Evolutionary conservation across 2,888 invertebrate genomes (phyloP), one percentile per base, ranked within the genome.

Genomic region (Thymelicus sylvestris): DNA sequence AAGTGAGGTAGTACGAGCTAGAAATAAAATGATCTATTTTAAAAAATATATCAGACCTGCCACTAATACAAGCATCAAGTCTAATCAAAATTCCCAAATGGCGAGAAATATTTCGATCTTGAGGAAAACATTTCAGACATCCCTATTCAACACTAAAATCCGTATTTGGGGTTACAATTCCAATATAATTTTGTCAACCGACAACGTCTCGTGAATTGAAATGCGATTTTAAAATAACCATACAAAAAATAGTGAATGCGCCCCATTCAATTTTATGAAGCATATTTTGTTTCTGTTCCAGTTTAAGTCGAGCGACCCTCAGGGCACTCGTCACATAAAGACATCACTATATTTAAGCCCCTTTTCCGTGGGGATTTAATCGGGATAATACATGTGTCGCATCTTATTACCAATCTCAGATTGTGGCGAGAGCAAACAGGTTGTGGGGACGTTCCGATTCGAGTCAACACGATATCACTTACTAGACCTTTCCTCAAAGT

Each of bases 331-430:
- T 81, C 80, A 81, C 78, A 81, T 81, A 80, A 82, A 84, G 83
- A 85, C 89, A 89, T 87, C 90, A 89, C 90, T 90, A 90, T 77
- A 80, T 82, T 79, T 88, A 88, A 90, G 87, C 86, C 87, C 86
- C 86, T 85, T 86, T 86, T 87, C 88, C 82, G 79, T 77, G 83
- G 87, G 91, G 91, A 87, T 91, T 89, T 90, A 91, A 90, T 91
- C 88, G 86, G 87, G 87, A 91, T 92, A 91, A 91, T 90, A 91
- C 91, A 89, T 89, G 88, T 92, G 92, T 92, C 93, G 90, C 91
- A 91, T 92, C 92, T 90, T 91, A 92, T 92, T 92, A 92, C 91
- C 88, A 89, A 91, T 92, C 92, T 88, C 83, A 90, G 90, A 89
- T 90, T 89, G 88, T 88, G 88, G 88, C 83, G 80, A 83, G 84